Evolutionary conservation across 2,888 invertebrate species (phyloP).

Genomic region (Eilema caniola): DNA sequence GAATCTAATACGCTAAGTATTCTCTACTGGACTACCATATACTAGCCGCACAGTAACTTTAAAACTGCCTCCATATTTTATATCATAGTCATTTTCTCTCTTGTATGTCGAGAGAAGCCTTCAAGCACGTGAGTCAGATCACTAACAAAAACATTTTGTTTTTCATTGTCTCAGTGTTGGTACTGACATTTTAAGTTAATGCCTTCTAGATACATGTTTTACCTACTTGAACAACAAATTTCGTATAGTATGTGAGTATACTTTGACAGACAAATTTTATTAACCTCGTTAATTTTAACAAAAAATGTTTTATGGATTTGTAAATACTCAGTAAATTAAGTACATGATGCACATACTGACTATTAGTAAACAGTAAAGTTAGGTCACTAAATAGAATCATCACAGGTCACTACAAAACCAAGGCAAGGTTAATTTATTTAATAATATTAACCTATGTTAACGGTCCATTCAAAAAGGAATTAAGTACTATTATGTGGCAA

Average conservation of each 20-base stretch:
- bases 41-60: not conserved
- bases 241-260: not conserved
- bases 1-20: too few species aligned
- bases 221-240: not conserved
- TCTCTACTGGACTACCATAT: too few species aligned
- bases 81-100: not conserved
- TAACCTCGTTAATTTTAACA: not conserved
- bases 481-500: constrained; percentile 4
- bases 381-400: constrained; percentile 28
- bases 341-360: not conserved
- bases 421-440: constrained; percentile 42
- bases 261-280: not conserved
- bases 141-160: constrained; percentile 11
- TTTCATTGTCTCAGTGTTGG: not conserved
- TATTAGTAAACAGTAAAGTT: constrained; percentile 18
- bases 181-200: constrained; percentile 5
- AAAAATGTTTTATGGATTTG: not conserved
- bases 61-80: not conserved
- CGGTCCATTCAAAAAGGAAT: not conserved
- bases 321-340: not conserved
- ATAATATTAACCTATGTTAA: constrained; percentile 29
- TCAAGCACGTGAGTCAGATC: constrained; percentile 7
- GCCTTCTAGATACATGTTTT: not conserved
- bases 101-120: not conserved
- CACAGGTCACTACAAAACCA: constrained; percentile 40